A percentile compares a stretch with the other conserved stretches of the same genome.
Conservation (phyloP, 2,797 vertebrate species). For the Tachyglossus aculeatus region DNA sequence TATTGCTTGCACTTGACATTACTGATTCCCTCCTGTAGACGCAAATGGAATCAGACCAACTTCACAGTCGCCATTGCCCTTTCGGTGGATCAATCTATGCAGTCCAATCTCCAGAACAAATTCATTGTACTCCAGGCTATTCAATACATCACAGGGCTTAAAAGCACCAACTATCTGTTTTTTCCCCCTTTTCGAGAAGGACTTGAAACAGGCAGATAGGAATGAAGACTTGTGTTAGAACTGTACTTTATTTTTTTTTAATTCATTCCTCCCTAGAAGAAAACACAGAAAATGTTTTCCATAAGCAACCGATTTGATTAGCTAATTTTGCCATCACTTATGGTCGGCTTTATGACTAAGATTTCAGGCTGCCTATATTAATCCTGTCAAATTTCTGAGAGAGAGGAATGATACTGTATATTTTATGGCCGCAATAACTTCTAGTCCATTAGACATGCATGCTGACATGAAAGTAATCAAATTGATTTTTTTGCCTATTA, state of each 20-base stretch:
- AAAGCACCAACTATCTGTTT: accelerated
- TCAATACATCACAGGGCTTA: neutral
- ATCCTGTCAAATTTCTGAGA: conserved; percentile 60
- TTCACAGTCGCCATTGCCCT: accelerated
- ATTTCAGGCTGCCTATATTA: conserved; percentile 66
- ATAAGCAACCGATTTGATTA: conserved; percentile 46
- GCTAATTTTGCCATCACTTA: conserved; percentile 57
- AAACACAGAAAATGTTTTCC: conserved; percentile 53
- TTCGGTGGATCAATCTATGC: neutral
- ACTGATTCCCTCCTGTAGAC: neutral
- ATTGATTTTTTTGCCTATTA: conserved; percentile 60
- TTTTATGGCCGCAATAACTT: conserved; percentile 58
- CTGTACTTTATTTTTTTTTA: neutral
- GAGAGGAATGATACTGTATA: conserved; percentile 55
- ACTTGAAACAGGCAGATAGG: neutral
- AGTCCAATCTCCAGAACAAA: neutral
- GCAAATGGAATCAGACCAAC: neutral
- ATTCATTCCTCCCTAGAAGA: conserved; percentile 35
- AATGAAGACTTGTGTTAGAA: neutral
- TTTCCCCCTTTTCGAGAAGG: accelerated
- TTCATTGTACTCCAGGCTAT: accelerated
- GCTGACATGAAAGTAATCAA: conserved; percentile 63
- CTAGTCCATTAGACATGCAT: conserved; percentile 53
- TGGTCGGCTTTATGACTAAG: conserved; percentile 62
- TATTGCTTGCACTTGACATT: accelerated